Base-by-base conservation (phyloP, 2,888 invertebrate genomes). In the Tipula unca region DNA sequence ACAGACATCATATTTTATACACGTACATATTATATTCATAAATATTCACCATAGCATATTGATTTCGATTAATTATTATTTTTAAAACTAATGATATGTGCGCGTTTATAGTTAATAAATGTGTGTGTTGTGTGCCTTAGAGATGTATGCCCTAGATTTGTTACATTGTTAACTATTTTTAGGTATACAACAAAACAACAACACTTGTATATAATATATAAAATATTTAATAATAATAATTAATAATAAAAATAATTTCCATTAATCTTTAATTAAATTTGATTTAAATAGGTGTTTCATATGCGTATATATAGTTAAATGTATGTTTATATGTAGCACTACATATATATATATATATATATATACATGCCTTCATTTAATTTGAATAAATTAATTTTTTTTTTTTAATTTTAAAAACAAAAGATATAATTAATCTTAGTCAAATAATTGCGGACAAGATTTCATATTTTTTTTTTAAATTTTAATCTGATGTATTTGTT, bases 191-290 rank as follows among this genome's bases (percentile, higher is more conserved):
- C 20, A 69, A 25, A n/a, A n/a, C n/a, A n/a, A n/a, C n/a, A n/a
- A n/a, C n/a, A n/a, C n/a, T n/a, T n/a, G n/a, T n/a, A n/a, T n/a
- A n/a, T 8, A 69, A 69, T n/a, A 69, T n/a, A 10, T n/a, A 25
- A 8, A 69, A 25, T 69, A 10, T 69, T 69, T 69, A 69, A 69
- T 69, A 69, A 69, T 69, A 69, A 69, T 69, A 69, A 69, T 69
- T 69, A 69, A 69, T 69, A 69, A 69, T 25, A 69, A 69, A 69
- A 14, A 13, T 69, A 69, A 69, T 69, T 69, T 69, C 25, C 69
- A 69, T 69, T 69, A 69, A 69, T 69, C 69, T 69, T 69, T 69
- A 69, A 69, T 69, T 69, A 69, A 25, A 69, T 69, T 69, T 69
- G 69, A 69, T 69, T 69, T 69, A 69, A 69, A 69, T 69, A 69